Evolutionary conservation across 2,888 invertebrate genomes (phyloP).

Genomic region (Omphaloscelis lunosa): DNA sequence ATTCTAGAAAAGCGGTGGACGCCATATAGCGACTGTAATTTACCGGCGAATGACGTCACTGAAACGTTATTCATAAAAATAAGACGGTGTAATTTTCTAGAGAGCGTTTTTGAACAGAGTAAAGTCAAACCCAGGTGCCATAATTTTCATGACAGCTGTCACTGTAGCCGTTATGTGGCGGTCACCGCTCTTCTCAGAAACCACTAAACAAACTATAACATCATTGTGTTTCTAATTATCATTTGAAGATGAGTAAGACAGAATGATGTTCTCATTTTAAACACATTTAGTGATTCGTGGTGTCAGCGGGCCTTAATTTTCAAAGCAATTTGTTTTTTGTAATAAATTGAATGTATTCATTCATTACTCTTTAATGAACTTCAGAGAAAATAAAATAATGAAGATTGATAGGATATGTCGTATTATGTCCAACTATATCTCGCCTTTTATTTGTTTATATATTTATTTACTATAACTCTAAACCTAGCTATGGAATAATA

Average conservation of each 20-base stretch:
- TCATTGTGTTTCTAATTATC: neutral
- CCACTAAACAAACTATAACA: neutral
- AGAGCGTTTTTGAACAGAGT: too few relatives aligned
- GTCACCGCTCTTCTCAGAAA: too few relatives aligned
- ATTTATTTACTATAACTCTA: too few relatives aligned
- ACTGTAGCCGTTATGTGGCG: too few relatives aligned
- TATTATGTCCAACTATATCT: neutral
- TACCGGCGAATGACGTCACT: neutral
- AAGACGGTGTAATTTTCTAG: too few relatives aligned
- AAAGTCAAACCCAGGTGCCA: too few relatives aligned
- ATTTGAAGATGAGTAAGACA: neutral
- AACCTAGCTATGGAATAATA: neutral
- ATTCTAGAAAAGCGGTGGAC: neutral
- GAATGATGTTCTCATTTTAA: neutral
- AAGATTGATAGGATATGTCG: neutral
- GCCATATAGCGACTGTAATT: neutral
- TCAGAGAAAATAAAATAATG: neutral
- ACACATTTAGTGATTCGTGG: neutral
- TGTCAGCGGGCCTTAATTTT: neutral
- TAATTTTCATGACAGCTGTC: too few relatives aligned
- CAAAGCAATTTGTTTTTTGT: neutral
- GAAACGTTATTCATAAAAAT: neutral
- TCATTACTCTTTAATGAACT: neutral
- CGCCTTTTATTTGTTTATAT: too few relatives aligned
- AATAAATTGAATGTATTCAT: neutral